Evolutionary conservation across 2,113 vertebrate genomes (phyloP).

Genomic region (Dunckerocampus dactyliophorus): DNA sequence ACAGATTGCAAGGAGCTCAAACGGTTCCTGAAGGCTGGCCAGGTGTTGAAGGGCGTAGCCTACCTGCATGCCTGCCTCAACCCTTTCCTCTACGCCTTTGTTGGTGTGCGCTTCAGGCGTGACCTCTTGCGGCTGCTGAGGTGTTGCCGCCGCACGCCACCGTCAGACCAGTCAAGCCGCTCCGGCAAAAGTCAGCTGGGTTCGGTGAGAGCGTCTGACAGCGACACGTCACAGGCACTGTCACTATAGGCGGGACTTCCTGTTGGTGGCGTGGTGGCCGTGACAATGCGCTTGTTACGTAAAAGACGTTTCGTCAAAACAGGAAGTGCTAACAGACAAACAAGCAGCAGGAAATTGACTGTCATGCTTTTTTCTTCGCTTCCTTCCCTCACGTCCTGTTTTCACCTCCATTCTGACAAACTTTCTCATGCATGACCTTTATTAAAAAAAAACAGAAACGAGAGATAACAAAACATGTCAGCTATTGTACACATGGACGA

Average conservation of each 20-base stretch:
- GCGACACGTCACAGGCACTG: slow-evolving; percentile 65
- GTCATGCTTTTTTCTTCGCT: slow-evolving; percentile 28
- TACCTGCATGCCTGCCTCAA: slow-evolving; percentile 87
- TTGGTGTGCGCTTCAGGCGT: slow-evolving; percentile 77
- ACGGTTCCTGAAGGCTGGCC: slow-evolving; percentile 62
- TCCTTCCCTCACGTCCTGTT: slow-evolving; percentile 43
- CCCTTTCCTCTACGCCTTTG: slow-evolving; percentile 84
- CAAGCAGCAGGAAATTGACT: slow-evolving; percentile 22
- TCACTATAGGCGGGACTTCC: slow-evolving; percentile 62
- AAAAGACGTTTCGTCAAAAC: not conserved
- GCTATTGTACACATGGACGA: too few relatives aligned
- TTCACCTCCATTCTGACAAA: not conserved
- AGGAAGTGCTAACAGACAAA: not conserved
- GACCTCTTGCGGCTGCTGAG: slow-evolving; percentile 68
- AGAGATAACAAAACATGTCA: not conserved
- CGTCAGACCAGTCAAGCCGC: slow-evolving; percentile 2
- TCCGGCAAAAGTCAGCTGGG: slow-evolving; percentile 20
- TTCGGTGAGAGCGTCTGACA: slow-evolving; percentile 59
- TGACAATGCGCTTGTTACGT: too few relatives aligned
- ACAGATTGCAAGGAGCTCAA: slow-evolving; percentile 59
- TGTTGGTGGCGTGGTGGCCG: not conserved
- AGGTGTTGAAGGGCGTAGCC: slow-evolving; percentile 79
- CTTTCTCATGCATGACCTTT: not conserved
- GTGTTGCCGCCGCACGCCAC: slow-evolving; percentile 19
- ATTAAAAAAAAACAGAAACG: not conserved